Evolutionary conservation across 2,888 invertebrate genomes (phyloP).

Genomic region (Hirtodrosophila cameraria): DNA sequence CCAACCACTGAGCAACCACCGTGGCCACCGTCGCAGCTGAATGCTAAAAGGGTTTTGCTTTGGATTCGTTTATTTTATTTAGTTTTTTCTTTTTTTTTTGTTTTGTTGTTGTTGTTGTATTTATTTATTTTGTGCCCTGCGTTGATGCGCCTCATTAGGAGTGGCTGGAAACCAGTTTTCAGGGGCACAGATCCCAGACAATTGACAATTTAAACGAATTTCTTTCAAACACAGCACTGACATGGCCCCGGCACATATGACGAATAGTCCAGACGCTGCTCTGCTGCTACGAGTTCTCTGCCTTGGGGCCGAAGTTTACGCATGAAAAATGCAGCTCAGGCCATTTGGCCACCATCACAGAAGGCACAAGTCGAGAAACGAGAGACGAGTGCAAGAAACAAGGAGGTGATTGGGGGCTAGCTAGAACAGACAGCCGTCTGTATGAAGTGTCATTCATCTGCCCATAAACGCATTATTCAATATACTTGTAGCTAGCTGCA

Average conservation of each 20-base stretch:
- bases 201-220: conserved; percentile 79
- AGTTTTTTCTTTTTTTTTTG: conserved; percentile 28
- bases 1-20: conserved; percentile 34
- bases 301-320: conserved; percentile 69
- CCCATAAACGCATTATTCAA: conserved; percentile 83
- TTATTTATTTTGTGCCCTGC: conserved; percentile 23
- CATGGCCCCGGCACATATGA: conserved; percentile 73
- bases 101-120: conserved; percentile 13
- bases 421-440: conserved; percentile 69
- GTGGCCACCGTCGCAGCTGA: conserved; percentile 71
- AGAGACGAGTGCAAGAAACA: conserved; percentile 5
- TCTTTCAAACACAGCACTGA: conserved; percentile 74
- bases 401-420: conserved; percentile 14
- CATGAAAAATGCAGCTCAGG: conserved; percentile 70
- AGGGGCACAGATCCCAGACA: conserved; percentile 65
- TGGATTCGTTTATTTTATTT: conserved; percentile 60
- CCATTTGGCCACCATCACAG: conserved; percentile 67
- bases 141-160: conserved; percentile 76
- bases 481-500: conserved; percentile 50
- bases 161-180: conserved; percentile 73
- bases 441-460: conserved; percentile 83
- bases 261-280: conserved; percentile 67
- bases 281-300: too few species aligned
- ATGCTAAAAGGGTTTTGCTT: conserved; percentile 74
- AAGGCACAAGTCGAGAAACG: conserved; percentile 25